These are phyloP conservation scores for Sternarchorhynchus goeldii DNA, from an alignment of 2,797 vertebrate genomes.

Conservation along the genomic window DNA sequence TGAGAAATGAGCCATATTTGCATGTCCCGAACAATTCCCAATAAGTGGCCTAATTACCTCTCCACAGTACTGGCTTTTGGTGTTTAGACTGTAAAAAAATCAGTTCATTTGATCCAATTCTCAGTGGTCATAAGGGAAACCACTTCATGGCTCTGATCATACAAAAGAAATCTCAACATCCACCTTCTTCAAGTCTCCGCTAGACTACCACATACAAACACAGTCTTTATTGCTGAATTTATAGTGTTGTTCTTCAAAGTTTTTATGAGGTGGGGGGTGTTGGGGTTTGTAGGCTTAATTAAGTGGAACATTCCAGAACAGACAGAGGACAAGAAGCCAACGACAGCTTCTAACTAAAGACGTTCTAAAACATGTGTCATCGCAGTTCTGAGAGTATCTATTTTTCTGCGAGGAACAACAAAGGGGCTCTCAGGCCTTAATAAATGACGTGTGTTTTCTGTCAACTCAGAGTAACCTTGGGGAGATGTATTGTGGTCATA, in stretches of 20 bases:
- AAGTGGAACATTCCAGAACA: no score
- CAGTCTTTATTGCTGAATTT: not conserved
- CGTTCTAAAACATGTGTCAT: not conserved
- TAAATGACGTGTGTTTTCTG: constrained; percentile 26
- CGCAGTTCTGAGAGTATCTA: constrained; percentile 11
- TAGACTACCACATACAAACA: not conserved
- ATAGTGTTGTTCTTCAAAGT: constrained; percentile 9
- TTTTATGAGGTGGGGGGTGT: not conserved
- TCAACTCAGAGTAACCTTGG: constrained; percentile 48
- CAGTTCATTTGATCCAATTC: not conserved
- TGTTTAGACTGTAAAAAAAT: not conserved
- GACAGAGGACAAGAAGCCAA: not conserved
- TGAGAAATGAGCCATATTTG: constrained; percentile 64
- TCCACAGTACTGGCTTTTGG: constrained; percentile 14
- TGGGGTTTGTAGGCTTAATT: no score
- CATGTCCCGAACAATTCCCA: constrained; percentile 61
- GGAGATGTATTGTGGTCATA: constrained; percentile 40
- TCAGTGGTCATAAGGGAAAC: not conserved
- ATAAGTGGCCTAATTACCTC: constrained; percentile 49
- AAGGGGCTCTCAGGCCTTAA: not conserved
- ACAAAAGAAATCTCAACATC: not conserved
- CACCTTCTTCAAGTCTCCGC: not conserved
- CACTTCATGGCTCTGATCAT: not conserved
- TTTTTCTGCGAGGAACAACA: constrained; percentile 7
- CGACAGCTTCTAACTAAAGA: not conserved